Evolutionary conservation across 2,888 invertebrate species (phyloP).

Genomic region (Mythimna pallens): DNA sequence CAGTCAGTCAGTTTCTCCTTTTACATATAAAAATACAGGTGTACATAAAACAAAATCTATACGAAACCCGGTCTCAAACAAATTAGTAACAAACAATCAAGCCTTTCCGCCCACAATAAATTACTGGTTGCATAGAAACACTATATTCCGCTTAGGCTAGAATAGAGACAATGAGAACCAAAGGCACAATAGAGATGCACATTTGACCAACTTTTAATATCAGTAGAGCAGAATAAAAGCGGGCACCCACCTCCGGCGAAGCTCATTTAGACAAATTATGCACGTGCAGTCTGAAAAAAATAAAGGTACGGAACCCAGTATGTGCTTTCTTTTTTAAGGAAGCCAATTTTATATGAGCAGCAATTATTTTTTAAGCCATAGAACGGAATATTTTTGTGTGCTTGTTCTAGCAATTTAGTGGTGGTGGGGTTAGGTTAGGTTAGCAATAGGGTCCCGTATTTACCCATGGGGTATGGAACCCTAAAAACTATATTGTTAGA

Average conservation of each 20-base stretch:
- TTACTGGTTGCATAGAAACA: constrained; percentile 57
- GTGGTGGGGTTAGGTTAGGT: too few relatives aligned
- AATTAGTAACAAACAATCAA: constrained; percentile 49
- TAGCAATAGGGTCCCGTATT: too few relatives aligned
- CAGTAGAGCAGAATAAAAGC: constrained; percentile 78
- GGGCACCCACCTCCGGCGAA: constrained; percentile 69
- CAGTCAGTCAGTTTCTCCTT: too few relatives aligned
- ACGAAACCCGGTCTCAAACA: constrained; percentile 33
- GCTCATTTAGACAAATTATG: constrained; percentile 85
- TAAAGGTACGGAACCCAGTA: constrained; percentile 49
- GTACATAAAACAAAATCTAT: constrained; percentile 9
- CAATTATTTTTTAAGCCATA: constrained; percentile 14
- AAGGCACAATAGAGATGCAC: constrained; percentile 78
- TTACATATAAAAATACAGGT: too few relatives aligned
- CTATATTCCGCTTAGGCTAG: constrained; percentile 65
- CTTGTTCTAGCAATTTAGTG: not conserved
- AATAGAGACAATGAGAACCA: constrained; percentile 76
- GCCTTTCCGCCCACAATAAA: constrained; percentile 55
- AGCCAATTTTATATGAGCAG: constrained; percentile 37
- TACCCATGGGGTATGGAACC: too few relatives aligned
- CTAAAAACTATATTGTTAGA: too few relatives aligned
- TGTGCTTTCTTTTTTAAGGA: constrained; percentile 44
- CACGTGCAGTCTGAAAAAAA: constrained; percentile 75
- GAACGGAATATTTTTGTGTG: not conserved
- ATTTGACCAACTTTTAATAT: constrained; percentile 85